Conservation (phyloP, 2,113 vertebrate genomes). For the Stercorarius parasiticus region DNA sequence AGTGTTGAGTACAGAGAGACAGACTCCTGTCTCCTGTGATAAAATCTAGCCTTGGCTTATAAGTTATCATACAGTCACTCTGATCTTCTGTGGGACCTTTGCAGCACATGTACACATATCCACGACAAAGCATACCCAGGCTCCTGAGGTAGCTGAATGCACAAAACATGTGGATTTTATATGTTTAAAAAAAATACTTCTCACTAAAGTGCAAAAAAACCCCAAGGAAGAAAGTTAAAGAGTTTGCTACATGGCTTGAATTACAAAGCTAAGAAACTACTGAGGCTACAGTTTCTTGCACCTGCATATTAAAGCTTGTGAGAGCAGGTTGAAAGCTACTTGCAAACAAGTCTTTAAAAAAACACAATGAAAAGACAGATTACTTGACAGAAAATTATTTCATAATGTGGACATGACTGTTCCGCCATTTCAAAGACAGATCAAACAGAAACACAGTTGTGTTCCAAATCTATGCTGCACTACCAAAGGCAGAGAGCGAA, state of each 20-base stretch:
- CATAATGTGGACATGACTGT: background rate
- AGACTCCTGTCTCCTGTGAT: conserved; percentile 60
- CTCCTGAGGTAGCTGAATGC: conserved; percentile 37
- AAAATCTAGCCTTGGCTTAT: conserved; percentile 60
- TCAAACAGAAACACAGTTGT: background rate
- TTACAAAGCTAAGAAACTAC: conserved; percentile 75
- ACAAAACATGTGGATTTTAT: conserved; percentile 59
- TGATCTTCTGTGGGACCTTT: conserved; percentile 56
- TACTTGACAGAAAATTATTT: conserved; percentile 27
- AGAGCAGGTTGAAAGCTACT: conserved; percentile 47
- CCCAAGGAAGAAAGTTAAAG: conserved; percentile 61
- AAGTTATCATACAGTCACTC: conserved; percentile 43
- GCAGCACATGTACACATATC: conserved; percentile 30
- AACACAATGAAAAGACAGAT: background rate
- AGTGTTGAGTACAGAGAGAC: conserved; percentile 50
- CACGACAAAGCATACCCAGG: conserved; percentile 27
- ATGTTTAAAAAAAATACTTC: conserved; percentile 41
- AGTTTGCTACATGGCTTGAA: conserved; percentile 67
- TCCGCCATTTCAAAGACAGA: background rate
- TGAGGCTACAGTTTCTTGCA: conserved; percentile 74
- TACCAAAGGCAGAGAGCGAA: background rate
- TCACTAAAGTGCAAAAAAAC: conserved; percentile 1
- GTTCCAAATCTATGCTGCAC: background rate
- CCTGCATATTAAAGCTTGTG: conserved; percentile 66
- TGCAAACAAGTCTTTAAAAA: conserved; percentile 40